Percentiles rank a stretch among this genome's conserved stretches.
phyloP scores from a whole-genome alignment of 2,888 invertebrate genomes.

The Cephus runcator region DNA sequence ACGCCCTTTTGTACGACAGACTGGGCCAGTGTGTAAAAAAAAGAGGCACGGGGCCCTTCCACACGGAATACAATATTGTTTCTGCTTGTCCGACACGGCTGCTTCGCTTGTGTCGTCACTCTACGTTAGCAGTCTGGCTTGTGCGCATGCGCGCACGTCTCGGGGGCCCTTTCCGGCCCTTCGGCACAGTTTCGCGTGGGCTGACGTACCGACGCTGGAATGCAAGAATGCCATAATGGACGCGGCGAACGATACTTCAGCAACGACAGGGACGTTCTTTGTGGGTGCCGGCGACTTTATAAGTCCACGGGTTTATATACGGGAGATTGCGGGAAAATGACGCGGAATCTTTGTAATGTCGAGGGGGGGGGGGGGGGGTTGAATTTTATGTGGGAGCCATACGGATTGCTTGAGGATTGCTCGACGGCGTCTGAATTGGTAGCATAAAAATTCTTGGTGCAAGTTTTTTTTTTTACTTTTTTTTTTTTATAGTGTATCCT shows the following conservation, averaged over 20 bases:
- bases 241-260: constrained; percentile 37
- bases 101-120: neutral
- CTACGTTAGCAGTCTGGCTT: neutral
- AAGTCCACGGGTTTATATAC: too few relatives aligned
- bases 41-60: neutral
- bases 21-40: neutral
- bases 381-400: too few relatives aligned
- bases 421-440: too few relatives aligned
- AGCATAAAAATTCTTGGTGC: too few relatives aligned
- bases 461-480: too few relatives aligned
- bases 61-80: neutral
- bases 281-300: constrained; percentile 24
- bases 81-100: neutral
- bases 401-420: too few relatives aligned
- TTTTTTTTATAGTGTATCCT: too few relatives aligned
- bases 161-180: neutral
- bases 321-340: constrained; percentile 37
- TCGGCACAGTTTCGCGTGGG: neutral
- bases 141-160: constrained; percentile 8
- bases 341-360: constrained; percentile 29
- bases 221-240: constrained; percentile 40
- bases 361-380: neutral
- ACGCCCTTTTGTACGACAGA: neutral
- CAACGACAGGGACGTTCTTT: constrained; percentile 39
- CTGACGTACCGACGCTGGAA: constrained; percentile 3